phyloP scores from a whole-genome alignment of 2,888 invertebrate genomes.

The Lapara coniferarum region DNA sequence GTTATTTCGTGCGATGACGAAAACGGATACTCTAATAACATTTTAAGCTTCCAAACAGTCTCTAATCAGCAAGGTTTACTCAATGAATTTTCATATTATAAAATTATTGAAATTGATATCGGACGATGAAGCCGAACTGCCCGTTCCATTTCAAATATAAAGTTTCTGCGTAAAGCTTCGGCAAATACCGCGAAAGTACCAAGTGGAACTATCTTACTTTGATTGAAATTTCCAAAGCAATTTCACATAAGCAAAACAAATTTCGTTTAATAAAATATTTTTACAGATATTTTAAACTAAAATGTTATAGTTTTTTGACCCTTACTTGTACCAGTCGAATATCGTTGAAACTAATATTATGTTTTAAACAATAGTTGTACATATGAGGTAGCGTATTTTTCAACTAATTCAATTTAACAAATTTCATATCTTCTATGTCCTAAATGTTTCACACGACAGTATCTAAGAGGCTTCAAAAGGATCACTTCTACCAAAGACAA shows the following conservation, averaged over 20 bases:
- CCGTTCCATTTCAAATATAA: conserved; percentile 23
- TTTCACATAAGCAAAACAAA: conserved; percentile 23
- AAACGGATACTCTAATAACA: conserved; percentile 52
- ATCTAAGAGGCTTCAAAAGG: not conserved
- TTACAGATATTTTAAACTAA: not conserved
- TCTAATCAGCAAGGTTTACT: conserved; percentile 49
- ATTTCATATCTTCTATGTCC: not conserved
- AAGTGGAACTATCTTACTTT: conserved; percentile 29
- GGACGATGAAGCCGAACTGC: not conserved
- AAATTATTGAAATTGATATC: conserved; percentile 35
- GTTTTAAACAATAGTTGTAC: too few relatives aligned
- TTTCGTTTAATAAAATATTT: not conserved
- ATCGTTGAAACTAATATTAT: too few relatives aligned
- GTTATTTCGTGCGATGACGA: conserved; percentile 35
- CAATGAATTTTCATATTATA: conserved; percentile 43
- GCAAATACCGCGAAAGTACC: conserved; percentile 23
- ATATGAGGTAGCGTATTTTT: too few relatives aligned
- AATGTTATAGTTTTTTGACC: not conserved
- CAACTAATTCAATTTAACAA: not conserved
- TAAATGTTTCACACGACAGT: not conserved
- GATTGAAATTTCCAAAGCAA: conserved; percentile 31
- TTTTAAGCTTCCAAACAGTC: conserved; percentile 66
- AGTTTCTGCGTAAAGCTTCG: conserved; percentile 21
- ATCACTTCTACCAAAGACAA: not conserved
- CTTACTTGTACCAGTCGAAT: too few relatives aligned